phyloP scores from a whole-genome alignment of 35 echinoderm and acorn worm species.

The Apostichopus parvimensis region DNA sequence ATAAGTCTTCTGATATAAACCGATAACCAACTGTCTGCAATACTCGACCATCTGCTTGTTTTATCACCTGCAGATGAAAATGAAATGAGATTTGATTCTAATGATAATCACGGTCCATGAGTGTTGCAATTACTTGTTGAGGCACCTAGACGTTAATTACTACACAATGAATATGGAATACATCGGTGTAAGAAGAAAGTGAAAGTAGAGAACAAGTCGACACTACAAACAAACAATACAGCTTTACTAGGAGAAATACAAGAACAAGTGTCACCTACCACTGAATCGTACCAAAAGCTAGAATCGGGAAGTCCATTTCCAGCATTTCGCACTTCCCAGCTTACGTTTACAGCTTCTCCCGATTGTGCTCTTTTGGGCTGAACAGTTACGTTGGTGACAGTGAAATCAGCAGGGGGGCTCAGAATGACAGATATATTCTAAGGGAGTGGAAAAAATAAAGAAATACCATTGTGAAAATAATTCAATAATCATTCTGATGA shows the following conservation, averaged over 20 bases:
- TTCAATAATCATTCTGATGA: neutral
- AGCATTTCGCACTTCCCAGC: constrained; percentile 1
- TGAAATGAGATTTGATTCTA: neutral
- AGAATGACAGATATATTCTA: constrained; percentile 48
- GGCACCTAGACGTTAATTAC: too few species aligned
- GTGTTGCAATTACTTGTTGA: too few species aligned
- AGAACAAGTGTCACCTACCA: neutral
- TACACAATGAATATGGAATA: too few species aligned
- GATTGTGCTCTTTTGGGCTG: neutral
- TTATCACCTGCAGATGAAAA: neutral
- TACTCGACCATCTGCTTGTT: neutral
- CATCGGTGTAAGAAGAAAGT: too few species aligned
- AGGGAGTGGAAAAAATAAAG: too few species aligned
- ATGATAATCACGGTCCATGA: too few species aligned
- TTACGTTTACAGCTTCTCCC: neutral
- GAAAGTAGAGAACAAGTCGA: too few species aligned
- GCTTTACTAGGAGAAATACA: too few species aligned
- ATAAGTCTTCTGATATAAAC: neutral
- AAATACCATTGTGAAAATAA: too few species aligned
- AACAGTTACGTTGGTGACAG: neutral
- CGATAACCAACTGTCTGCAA: neutral
- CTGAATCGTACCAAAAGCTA: constrained; percentile 32
- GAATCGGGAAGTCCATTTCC: constrained; percentile 32
- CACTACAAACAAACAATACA: too few species aligned
- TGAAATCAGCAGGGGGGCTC: constrained; percentile 33